Conservation (phyloP, 2,797 vertebrate species). For the Platyrinchus mystaceus region DNA sequence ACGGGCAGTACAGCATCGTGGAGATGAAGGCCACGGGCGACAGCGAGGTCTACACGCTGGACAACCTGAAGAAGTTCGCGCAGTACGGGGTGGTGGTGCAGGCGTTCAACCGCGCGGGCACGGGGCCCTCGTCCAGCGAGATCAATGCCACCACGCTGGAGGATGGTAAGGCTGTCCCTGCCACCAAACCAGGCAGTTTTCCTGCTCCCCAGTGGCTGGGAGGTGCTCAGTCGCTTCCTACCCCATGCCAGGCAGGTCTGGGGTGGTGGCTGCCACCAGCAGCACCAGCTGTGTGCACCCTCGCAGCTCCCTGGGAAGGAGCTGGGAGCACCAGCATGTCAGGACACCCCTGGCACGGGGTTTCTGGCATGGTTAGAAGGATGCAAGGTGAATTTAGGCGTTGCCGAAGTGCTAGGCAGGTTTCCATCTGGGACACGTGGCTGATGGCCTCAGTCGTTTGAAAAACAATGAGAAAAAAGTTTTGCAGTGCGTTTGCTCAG, state of each 20-base stretch:
- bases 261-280: not conserved
- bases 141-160: slow-evolving; percentile 97
- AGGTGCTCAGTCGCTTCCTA: fast-evolving
- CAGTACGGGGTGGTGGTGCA: slow-evolving; percentile 98
- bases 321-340: fast-evolving
- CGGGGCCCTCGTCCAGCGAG: slow-evolving; percentile 95
- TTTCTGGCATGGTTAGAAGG: fast-evolving
- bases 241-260: fast-evolving
- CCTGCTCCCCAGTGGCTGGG: fast-evolving
- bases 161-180: slow-evolving; percentile 79
- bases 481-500: slow-evolving; percentile 61
- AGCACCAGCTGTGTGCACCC: fast-evolving
- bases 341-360: fast-evolving
- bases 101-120: slow-evolving; percentile 95
- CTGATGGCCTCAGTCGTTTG: not conserved
- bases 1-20: slow-evolving; percentile 96
- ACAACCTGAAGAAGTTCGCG: slow-evolving; percentile 97
- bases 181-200: not conserved
- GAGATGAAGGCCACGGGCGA: slow-evolving; percentile 98
- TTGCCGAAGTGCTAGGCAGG: not conserved
- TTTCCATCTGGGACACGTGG: not conserved
- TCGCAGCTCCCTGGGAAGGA: not conserved
- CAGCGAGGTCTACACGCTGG: slow-evolving; percentile 95
- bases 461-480: slow-evolving; percentile 61
- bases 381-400: fast-evolving